Evolutionary conservation across 2,113 vertebrate genomes (phyloP), one percentile per base, ranked within the genome.

Genomic region (Corythoichthys haematopterus): DNA sequence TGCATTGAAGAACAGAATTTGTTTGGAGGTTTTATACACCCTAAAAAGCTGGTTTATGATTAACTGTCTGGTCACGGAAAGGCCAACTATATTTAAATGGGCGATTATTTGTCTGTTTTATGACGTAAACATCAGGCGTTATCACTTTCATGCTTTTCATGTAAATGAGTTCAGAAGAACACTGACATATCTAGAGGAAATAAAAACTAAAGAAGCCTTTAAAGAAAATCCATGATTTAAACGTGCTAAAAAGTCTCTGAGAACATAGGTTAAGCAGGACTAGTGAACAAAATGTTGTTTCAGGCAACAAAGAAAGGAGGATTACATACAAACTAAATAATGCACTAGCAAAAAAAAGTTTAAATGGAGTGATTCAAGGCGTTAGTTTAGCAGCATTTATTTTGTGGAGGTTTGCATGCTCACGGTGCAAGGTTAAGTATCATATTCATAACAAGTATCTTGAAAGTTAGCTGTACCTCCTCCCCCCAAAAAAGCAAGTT

Each of bases 1-100:
- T 90, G 83, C 86, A 90, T 91, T 75, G 11, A 72, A 66, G 70
- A 79, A 68, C 73, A 70, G 55, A 14, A 85, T 87, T 88, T 90
- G 83, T 88, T 87, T 90, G 74, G 48, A 45, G 71, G 63, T 69
- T 78, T 36, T 33, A 65, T 12, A 28, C 38, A 20, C 2, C 38
- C 59, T 43, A 20, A 59, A 40, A 7, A 28, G 20, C 43, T 14
- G 6, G 20, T 43, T 46, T 33, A 62, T 62, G 60, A 62, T 62
- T 46, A 40, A 62, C 60, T 35, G 52, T 3, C 14, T 77, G 69
- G 59, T 71, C 74, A 85, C 72, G 78, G 63, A 81, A 80, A 33
- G 55, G 55, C 8, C 55, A 57, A 57, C 35, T 61, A 20, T 38
- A 89, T 87, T 75, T 72, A 74, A 79, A 72, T 81, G 14, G 4